Base-by-base conservation (phyloP, 2,113 vertebrate species). In the Colossoma macropomum region DNA sequence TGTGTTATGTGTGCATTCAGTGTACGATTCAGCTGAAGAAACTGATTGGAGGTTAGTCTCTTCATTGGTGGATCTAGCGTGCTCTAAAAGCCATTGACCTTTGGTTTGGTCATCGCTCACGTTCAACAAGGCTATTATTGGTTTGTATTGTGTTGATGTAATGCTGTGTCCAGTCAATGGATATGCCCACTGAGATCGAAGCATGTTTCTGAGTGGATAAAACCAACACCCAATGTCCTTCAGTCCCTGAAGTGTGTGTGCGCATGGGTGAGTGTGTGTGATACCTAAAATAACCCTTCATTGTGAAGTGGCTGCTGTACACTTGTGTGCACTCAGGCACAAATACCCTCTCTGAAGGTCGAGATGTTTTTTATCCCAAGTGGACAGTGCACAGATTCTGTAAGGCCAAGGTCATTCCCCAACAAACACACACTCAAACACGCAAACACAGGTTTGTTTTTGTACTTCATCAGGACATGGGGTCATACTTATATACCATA, bases 171-270 rank as follows among this genome's bases (percentile, higher is more conserved):
- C 60, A 79, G 38, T 75, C 78, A 79, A 19, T 66, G 25, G n/a
- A 79, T 45, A 38, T 84, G 54, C 65, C 23, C 52, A 54, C 70
- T 79, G 52, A 79, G 82, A 84, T 79, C 76, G 71, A 79, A 84
- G 76, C 19, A 27, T 65, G n/a, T 41, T 63, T 63, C 28, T 30
- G 63, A 30, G 63, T 16, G 30, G 65, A 68, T 68, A 21, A 21
- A 68, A 21, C 65, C 30, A 68, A 27, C 41, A 73, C 70, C n/a
- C 41, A 17, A 25, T 68, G 27, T 19, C 62, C 62, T 63, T 63
- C 62, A 63, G n/a, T 63, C 25, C 7, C 25, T 71, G 50, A 77
- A 62, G 30, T 45, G 48, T 48, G 70, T 71, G 19, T 71, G 34
- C 45, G 73, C 34, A 52, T 75, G 73, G 34, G 72, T 56, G 27